Evolutionary conservation across 2,888 invertebrate species (phyloP).

Genomic region (Chrysolina haemoptera): DNA sequence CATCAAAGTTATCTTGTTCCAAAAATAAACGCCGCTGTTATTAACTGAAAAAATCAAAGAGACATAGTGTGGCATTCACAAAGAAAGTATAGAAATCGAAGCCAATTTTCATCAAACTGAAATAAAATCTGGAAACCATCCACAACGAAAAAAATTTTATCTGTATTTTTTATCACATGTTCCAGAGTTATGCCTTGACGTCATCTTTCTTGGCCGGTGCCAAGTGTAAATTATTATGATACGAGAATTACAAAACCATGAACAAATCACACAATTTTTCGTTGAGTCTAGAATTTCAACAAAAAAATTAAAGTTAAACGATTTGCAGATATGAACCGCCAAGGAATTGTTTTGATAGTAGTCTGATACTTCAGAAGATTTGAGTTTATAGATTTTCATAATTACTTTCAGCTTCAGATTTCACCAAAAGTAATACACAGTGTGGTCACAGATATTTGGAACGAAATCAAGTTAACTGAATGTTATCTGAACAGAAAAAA

Average conservation of each 20-base stretch:
- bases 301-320: neutral
- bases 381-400: no score
- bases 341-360: no score
- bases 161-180: slow-evolving; percentile 39
- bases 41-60: slow-evolving; percentile 13
- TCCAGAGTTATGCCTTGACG: slow-evolving; percentile 40
- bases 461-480: no score
- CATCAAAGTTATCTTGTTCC: slow-evolving; percentile 17
- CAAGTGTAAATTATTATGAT: slow-evolving; percentile 39
- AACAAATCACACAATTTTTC: slow-evolving; percentile 29
- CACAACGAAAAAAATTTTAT: slow-evolving; percentile 36
- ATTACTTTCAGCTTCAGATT: no score
- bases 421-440: no score
- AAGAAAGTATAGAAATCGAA: slow-evolving; percentile 28
- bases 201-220: slow-evolving; percentile 35
- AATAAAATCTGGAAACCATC: slow-evolving; percentile 35
- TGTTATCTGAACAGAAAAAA: no score
- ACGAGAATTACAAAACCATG: slow-evolving; percentile 29
- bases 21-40: slow-evolving; percentile 13
- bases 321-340: neutral
- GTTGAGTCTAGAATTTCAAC: slow-evolving; percentile 18
- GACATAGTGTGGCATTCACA: slow-evolving; percentile 20
- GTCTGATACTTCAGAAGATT: no score
- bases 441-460: no score
- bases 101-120: slow-evolving; percentile 26